phyloP scores from a whole-genome alignment of 2,113 vertebrate genomes.

The Pao palembangensis region DNA sequence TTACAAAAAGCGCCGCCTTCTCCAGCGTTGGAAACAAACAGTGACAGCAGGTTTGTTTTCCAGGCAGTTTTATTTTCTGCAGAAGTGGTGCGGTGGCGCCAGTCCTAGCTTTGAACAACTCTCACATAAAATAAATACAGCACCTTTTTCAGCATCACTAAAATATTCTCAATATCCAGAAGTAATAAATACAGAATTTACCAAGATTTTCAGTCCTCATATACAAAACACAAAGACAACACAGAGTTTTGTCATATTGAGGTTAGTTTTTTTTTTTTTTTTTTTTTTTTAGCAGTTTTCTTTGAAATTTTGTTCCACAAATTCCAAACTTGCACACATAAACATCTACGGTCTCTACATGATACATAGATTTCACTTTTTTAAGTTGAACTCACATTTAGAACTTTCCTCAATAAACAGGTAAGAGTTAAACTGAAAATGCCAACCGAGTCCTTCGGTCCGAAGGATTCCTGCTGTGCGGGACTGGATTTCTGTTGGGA shows the following conservation, averaged over 20 bases:
- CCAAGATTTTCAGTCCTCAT: constrained; percentile 68
- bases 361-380: constrained; percentile 75
- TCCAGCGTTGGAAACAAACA: constrained; percentile 18
- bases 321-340: constrained; percentile 81
- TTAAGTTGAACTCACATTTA: constrained; percentile 70
- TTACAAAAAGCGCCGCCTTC: too few relatives aligned
- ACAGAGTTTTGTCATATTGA: constrained; percentile 65
- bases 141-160: constrained; percentile 76
- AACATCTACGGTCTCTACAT: constrained; percentile 90
- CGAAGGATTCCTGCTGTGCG: constrained; percentile 29
- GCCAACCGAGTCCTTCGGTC: constrained; percentile 33
- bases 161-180: constrained; percentile 76
- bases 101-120: constrained; percentile 59
- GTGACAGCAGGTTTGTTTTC: constrained; percentile 50
- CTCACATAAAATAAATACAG: constrained; percentile 75
- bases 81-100: constrained; percentile 58
- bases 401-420: constrained; percentile 52
- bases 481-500: constrained; percentile 29
- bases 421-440: constrained; percentile 61
- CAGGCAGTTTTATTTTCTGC: constrained; percentile 57
- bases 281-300: constrained; percentile 52
- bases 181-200: constrained; percentile 69
- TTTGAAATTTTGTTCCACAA: constrained; percentile 72
- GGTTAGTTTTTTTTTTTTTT: constrained; percentile 34
- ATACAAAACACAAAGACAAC: constrained; percentile 81